A percentile compares a stretch with the other conserved stretches of the same genome.
These are phyloP conservation scores for Paracentrotus lividus DNA, from an alignment of 53 echinoderm and acorn worm genomes.

Conservation along the genomic window DNA sequence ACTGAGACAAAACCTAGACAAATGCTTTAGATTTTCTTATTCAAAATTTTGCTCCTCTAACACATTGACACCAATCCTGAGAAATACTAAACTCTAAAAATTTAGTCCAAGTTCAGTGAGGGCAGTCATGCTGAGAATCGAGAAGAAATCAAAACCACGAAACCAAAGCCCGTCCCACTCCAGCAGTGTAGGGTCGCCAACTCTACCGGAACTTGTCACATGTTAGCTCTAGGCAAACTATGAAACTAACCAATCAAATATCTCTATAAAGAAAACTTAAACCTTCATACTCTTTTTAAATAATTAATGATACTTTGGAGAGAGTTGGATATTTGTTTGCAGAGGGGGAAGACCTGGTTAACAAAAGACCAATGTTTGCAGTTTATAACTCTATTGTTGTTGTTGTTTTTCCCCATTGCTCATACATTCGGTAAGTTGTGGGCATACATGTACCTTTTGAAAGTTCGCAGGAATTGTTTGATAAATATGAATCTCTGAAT, in stretches of 20 bases:
- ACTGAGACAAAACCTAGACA: no score
- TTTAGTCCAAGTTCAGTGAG: constrained; percentile 15
- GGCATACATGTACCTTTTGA: background rate
- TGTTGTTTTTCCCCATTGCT: background rate
- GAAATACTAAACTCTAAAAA: constrained; percentile 5
- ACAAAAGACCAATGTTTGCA: background rate
- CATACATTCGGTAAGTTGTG: background rate
- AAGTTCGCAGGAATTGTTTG: background rate
- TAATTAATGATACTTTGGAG: background rate
- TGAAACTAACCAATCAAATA: constrained; percentile 54
- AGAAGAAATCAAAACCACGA: constrained; percentile 23
- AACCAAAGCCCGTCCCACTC: constrained; percentile 34
- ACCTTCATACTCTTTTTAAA: constrained; percentile 18
- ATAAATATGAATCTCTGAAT: background rate
- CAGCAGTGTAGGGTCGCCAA: constrained; percentile 56
- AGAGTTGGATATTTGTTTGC: background rate
- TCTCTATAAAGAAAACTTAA: background rate
- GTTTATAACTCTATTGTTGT: no score
- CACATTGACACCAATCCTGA: constrained; percentile 17
- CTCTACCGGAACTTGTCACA: constrained; percentile 60
- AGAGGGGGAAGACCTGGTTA: background rate
- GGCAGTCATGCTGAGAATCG: constrained; percentile 8
- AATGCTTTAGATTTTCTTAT: no score
- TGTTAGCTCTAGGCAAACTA: constrained; percentile 53
- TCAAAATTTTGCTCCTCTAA: background rate